Percentiles rank a stretch among this genome's conserved stretches.
Evolutionary conservation across 2,113 vertebrate genomes (phyloP).

Genomic region (Lamprotornis superbus): DNA sequence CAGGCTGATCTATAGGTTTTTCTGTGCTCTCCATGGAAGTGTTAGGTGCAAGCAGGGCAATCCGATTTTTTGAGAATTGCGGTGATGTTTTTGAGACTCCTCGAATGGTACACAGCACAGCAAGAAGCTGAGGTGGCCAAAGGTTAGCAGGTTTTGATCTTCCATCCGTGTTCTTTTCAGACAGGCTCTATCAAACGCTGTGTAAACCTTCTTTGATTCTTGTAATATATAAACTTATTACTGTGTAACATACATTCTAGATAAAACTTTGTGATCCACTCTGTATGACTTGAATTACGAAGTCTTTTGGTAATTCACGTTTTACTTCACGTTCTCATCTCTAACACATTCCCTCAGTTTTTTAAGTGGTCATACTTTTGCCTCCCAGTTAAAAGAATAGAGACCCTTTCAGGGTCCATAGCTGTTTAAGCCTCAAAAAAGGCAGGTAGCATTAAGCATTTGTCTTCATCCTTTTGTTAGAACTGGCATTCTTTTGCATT

Average conservation of each 20-base stretch:
- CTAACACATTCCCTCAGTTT: neutral
- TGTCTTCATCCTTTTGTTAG: neutral
- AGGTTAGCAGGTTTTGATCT: neutral
- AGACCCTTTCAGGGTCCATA: neutral
- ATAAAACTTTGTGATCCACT: neutral
- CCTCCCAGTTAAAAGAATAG: neutral
- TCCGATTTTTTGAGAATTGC: neutral
- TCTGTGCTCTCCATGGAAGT: neutral
- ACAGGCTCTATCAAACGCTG: neutral
- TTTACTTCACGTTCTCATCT: neutral
- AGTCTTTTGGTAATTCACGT: neutral
- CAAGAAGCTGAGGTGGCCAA: neutral
- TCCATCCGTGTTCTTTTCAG: neutral
- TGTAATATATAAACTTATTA: neutral
- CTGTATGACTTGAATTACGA: neutral
- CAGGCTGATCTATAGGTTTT: neutral
- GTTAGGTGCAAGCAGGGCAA: neutral
- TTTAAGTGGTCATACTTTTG: fast-evolving
- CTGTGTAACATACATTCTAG: neutral
- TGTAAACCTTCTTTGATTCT: neutral
- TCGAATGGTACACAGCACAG: neutral
- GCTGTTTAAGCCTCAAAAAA: neutral
- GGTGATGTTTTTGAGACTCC: neutral
- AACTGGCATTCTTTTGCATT: neutral
- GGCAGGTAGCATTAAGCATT: neutral